A percentile compares a stretch with the other conserved stretches of the same genome.
Conservation (phyloP, 2,888 invertebrate genomes). For the Spilarctia lutea region DNA sequence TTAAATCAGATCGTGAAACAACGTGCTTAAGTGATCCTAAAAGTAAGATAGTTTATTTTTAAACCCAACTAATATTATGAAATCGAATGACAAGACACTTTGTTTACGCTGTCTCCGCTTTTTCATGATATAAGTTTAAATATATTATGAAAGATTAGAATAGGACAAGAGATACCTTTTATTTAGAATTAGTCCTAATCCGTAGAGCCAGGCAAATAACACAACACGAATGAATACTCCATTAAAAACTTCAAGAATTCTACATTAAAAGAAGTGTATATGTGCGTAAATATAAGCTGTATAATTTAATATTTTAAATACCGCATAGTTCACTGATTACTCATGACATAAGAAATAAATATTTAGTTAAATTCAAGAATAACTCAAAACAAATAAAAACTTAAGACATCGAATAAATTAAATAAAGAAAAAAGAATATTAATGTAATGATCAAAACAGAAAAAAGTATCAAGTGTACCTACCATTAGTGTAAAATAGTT, state of each 20-base stretch:
- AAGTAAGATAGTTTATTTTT: no score
- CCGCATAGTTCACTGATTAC: background rate
- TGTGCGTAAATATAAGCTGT: background rate
- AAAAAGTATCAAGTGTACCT: background rate
- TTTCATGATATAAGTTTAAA: no score
- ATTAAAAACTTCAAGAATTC: background rate
- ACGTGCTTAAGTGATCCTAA: no score
- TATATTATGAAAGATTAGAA: no score
- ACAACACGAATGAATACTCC: background rate
- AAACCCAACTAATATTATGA: no score
- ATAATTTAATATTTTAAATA: background rate
- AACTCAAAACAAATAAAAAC: background rate
- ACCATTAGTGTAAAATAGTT: constrained; percentile 5
- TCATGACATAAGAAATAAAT: background rate
- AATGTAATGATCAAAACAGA: background rate
- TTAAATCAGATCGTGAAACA: no score
- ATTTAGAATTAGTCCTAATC: no score
- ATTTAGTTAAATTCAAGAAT: background rate
- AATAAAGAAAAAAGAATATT: background rate
- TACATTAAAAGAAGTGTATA: background rate
- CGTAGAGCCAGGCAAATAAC: no score
- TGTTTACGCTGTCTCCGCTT: no score
- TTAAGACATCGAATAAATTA: background rate
- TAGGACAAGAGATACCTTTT: no score
- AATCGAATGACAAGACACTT: no score